These are phyloP conservation scores for Agrotis clavis DNA, from an alignment of 2,888 invertebrate genomes.

Conservation along the genomic window DNA sequence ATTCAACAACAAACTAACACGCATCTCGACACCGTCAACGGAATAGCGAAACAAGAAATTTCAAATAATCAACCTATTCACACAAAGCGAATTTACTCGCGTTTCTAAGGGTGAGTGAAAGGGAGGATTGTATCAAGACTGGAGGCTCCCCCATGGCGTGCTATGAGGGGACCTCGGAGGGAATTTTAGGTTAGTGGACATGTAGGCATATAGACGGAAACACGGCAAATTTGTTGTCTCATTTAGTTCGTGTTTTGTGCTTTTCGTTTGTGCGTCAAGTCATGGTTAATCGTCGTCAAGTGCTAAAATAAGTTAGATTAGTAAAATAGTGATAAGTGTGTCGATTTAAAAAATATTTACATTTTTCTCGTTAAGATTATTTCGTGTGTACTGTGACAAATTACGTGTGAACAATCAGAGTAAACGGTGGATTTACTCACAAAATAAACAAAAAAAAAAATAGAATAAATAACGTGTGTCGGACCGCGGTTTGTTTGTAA, in stretches of 20 bases:
- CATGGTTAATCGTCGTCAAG: constrained; percentile 88
- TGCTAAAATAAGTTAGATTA: constrained; percentile 75
- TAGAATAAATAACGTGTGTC: constrained; percentile 73
- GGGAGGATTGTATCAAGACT: constrained; percentile 89
- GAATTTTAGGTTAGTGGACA: constrained; percentile 91
- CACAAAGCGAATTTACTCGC: constrained; percentile 87
- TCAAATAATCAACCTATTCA: constrained; percentile 88
- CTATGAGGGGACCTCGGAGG: constrained; percentile 86
- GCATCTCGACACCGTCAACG: constrained; percentile 69
- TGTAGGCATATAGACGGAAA: constrained; percentile 91
- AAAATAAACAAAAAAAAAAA: constrained; percentile 60
- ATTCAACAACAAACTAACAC: constrained; percentile 57
- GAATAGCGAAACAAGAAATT: constrained; percentile 82
- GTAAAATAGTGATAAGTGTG: constrained; percentile 69
- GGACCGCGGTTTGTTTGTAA: constrained; percentile 86
- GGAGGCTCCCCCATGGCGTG: constrained; percentile 86
- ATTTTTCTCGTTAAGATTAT: constrained; percentile 52
- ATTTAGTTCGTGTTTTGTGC: constrained; percentile 91
- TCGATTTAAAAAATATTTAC: constrained; percentile 49
- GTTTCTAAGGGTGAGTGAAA: constrained; percentile 89
- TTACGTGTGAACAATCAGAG: constrained; percentile 63
- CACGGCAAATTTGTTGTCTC: constrained; percentile 91
- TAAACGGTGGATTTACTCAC: constrained; percentile 57
- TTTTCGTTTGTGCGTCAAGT: constrained; percentile 90
- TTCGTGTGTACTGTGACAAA: constrained; percentile 66